Evolutionary conservation across 1,140 invertebrate genomes (phyloP).

Genomic region (Pseudobourletiella spinata): DNA sequence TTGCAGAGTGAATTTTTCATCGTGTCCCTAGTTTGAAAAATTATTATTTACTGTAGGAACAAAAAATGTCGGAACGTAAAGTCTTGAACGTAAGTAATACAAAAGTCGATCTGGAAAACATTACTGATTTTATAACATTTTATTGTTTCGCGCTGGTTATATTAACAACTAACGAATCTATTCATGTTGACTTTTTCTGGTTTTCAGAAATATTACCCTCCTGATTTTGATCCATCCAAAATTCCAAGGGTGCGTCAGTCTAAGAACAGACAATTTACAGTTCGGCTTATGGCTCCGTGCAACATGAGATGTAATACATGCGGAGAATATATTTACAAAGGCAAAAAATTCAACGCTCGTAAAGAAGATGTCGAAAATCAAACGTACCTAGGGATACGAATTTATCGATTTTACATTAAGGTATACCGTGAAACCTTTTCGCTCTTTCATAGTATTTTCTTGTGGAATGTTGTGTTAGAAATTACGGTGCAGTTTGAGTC

Average conservation of each 20-base stretch:
- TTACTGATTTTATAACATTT: not conserved
- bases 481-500: too few species aligned
- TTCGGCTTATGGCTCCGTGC: conserved; percentile 96
- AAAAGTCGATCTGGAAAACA: not conserved
- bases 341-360: conserved; percentile 98
- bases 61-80: conserved; percentile 80
- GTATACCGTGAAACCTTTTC: too few species aligned
- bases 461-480: too few species aligned
- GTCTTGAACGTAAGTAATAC: conserved; percentile 73
- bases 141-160: not conserved
- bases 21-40: not conserved
- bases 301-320: conserved; percentile 99
- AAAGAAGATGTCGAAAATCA: conserved; percentile 98
- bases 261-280: conserved; percentile 93
- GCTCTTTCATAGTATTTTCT: too few species aligned
- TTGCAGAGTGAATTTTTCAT: too few species aligned
- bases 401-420: conserved; percentile 89
- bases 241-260: conserved; percentile 93
- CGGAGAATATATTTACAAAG: conserved; percentile 99
- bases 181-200: conserved; percentile 22
- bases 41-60: not conserved
- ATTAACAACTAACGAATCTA: conserved; percentile 2
- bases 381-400: conserved; percentile 93
- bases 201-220: conserved; percentile 98
- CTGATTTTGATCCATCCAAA: conserved; percentile 99